A percentile compares a stretch with the other conserved stretches of the same genome.
Conservation (phyloP, 2,888 invertebrate genomes). For the Drosophila lutescens region DNA sequence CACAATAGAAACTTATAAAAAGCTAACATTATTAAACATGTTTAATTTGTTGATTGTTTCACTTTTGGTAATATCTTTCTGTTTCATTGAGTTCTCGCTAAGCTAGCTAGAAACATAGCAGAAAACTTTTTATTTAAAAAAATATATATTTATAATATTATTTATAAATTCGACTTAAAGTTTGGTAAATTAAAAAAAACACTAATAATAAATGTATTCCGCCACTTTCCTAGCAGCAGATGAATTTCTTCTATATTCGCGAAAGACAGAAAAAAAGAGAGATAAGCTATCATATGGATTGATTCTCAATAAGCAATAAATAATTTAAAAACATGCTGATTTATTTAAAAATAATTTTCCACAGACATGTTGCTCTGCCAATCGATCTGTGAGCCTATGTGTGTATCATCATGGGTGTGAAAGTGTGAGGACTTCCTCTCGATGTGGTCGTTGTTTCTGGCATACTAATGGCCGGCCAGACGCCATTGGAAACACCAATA, state of each 20-base stretch:
- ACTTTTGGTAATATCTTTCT: no score
- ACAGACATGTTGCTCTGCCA: constrained; percentile 29
- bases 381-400: constrained; percentile 12
- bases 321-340: constrained; percentile 28
- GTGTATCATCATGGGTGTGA: not conserved
- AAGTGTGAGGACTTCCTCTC: constrained; percentile 7
- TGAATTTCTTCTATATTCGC: not conserved
- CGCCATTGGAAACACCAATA: constrained; percentile 66
- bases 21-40: no score
- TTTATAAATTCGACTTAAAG: no score
- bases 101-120: no score
- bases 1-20: no score
- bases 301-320: constrained; percentile 41
- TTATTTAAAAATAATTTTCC: constrained; percentile 43
- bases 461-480: constrained; percentile 67
- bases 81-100: no score
- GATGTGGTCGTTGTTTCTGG: constrained; percentile 20
- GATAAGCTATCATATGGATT: constrained; percentile 26
- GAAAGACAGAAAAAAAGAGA: not conserved
- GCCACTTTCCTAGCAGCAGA: not conserved
- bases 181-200: not conserved
- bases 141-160: no score
- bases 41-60: no score
- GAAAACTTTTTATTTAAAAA: no score
- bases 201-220: not conserved